Base-by-base conservation (phyloP, 64 coral and sea anemone species). In the Trachythela sp. region DNA sequence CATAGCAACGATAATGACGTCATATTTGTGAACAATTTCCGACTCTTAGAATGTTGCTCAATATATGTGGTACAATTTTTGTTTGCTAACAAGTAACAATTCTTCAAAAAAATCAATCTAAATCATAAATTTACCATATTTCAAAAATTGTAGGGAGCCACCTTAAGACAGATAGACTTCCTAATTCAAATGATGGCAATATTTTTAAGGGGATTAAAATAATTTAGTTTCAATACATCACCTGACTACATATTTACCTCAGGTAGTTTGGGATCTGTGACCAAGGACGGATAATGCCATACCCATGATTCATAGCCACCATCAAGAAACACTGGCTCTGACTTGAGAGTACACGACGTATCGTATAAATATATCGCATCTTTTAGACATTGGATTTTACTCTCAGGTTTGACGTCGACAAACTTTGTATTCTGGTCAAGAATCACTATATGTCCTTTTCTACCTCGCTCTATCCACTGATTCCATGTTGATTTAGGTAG, bases 211-310 rank as follows among this genome's bases (percentile, higher is more conserved):
- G n/a, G n/a, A n/a, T n/a, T n/a, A n/a, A n/a, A n/a, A n/a, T n/a
- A n/a, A n/a, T n/a, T n/a, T n/a, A n/a, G n/a, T n/a, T n/a, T n/a
- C n/a, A n/a, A n/a, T n/a, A n/a, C n/a, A n/a, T n/a, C n/a, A n/a
- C n/a, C n/a, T n/a, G n/a, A n/a, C n/a, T 77, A 13, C 4, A 15
- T 22, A 38, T 7, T 34, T 13, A 99, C 96, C 91, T 84, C 87
- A 2, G 96, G 96, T 40, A 99, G 67, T 86, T 92, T 91, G 40
- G 96, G 89, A 43, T 95, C 95, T 2, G 94, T 85, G 13, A 94
- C 94, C 7, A 99, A 48, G 7, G 96, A 99, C 18, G 96, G 96
- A 77, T 99, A 99, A 64, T 99, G 96, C 96, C 96, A 99, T 13
- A 99, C 70, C 96, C 96, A 99, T 24, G 90, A 87, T 70, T 99